Conservation (phyloP, 2,797 vertebrate species). For the Antrozous pallidus region DNA sequence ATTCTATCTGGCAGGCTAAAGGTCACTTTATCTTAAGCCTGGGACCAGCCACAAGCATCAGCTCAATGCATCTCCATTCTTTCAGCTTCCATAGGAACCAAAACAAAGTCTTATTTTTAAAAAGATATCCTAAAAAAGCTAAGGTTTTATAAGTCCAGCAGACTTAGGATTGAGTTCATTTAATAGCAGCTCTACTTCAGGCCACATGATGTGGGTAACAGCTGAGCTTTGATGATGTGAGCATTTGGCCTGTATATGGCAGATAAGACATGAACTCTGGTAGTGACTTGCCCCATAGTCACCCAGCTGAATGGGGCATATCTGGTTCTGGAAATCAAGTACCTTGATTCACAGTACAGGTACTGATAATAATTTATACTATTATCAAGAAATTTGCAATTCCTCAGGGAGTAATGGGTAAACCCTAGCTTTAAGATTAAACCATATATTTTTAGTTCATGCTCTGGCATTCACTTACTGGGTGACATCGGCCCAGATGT, state of each 20-base stretch:
- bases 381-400: neutral
- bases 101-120: neutral
- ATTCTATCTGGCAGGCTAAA: neutral
- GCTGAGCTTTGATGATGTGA: neutral
- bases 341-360: neutral
- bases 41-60: neutral
- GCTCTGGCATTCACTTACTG: neutral
- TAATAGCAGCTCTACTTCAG: neutral
- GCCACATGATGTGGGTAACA: neutral
- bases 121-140: neutral
- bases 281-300: neutral
- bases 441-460: neutral
- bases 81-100: neutral
- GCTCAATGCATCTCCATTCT: neutral
- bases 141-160: neutral
- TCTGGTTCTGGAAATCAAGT: neutral
- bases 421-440: neutral
- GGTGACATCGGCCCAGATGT: neutral
- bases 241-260: neutral
- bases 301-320: neutral
- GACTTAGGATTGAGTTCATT: neutral
- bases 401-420: neutral
- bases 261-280: neutral
- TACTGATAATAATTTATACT: neutral
- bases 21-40: neutral